Conservation (phyloP, 1,140 invertebrate genomes). For the Periplaneta americana region DNA sequence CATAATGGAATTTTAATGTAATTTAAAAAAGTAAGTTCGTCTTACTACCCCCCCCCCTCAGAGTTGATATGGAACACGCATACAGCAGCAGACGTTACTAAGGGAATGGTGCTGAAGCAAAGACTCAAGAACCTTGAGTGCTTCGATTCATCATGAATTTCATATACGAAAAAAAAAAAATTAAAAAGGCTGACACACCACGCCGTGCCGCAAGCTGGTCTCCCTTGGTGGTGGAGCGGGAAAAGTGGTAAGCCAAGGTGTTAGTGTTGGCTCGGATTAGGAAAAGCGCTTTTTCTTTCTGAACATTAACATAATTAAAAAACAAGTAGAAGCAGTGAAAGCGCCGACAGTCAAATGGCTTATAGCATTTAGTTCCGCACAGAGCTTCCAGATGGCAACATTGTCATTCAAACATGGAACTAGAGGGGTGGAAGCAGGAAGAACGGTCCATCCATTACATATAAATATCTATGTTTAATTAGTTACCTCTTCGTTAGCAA, state of each 20-base stretch:
- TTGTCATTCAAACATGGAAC: too few species aligned
- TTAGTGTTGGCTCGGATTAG: not conserved
- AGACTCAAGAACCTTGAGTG: not conserved
- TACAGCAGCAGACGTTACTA: not conserved
- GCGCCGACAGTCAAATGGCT: not conserved
- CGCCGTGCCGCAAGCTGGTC: not conserved
- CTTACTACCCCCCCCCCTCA: not conserved
- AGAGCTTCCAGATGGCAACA: not conserved
- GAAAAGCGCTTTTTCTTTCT: not conserved
- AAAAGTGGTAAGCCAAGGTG: not conserved
- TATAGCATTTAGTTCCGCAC: not conserved
- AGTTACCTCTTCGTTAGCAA: too few species aligned
- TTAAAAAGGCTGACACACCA: too few species aligned
- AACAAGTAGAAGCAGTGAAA: not conserved
- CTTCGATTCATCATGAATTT: not conserved
- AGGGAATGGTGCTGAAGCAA: not conserved
- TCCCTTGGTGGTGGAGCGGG: not conserved
- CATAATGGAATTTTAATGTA: not conserved
- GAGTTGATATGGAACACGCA: too few species aligned
- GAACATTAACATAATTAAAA: not conserved
- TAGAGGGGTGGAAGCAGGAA: too few species aligned
- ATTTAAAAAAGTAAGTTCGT: not conserved
- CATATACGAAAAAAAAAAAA: too few species aligned
- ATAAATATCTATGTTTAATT: too few species aligned
- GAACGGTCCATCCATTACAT: too few species aligned